Percentiles rank a stretch among this genome's conserved stretches.
Evolutionary conservation across 2,888 invertebrate species (phyloP).

Genomic region (Amitus sp.): DNA sequence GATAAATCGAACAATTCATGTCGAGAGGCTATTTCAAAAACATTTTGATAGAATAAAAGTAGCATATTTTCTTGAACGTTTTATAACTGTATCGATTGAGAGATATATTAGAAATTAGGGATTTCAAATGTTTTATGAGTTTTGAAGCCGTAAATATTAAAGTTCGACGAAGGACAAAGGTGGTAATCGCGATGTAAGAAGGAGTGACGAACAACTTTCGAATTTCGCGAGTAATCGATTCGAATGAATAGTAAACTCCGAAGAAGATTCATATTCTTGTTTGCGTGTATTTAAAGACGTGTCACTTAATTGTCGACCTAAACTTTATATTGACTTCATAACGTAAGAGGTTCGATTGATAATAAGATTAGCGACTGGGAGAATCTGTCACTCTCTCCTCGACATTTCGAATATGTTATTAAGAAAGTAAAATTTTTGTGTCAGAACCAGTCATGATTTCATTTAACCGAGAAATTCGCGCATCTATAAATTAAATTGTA

Average conservation of each 20-base stretch:
- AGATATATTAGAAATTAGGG: too few species aligned
- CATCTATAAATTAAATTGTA: background rate
- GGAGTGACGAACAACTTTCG: conserved; percentile 47
- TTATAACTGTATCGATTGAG: too few species aligned
- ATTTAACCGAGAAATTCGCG: background rate
- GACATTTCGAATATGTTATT: background rate
- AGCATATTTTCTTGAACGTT: too few species aligned
- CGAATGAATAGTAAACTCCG: background rate
- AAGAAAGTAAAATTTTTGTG: background rate
- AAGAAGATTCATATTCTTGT: background rate
- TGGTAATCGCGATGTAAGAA: conserved; percentile 24
- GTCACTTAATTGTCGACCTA: background rate
- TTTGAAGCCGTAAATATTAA: too few species aligned
- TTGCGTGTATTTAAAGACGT: background rate
- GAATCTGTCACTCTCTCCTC: background rate
- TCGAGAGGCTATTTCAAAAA: too few species aligned
- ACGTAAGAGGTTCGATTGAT: background rate
- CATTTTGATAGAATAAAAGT: too few species aligned
- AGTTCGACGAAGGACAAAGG: conserved; percentile 44
- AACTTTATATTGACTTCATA: background rate
- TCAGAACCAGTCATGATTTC: background rate
- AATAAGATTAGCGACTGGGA: background rate
- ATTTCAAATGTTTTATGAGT: too few species aligned
- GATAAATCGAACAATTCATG: too few species aligned
- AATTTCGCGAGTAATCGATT: conserved; percentile 34